These are phyloP conservation scores for Drosophila ananassae DNA, from an alignment of 1,140 invertebrate genomes.

Conservation along the genomic window DNA sequence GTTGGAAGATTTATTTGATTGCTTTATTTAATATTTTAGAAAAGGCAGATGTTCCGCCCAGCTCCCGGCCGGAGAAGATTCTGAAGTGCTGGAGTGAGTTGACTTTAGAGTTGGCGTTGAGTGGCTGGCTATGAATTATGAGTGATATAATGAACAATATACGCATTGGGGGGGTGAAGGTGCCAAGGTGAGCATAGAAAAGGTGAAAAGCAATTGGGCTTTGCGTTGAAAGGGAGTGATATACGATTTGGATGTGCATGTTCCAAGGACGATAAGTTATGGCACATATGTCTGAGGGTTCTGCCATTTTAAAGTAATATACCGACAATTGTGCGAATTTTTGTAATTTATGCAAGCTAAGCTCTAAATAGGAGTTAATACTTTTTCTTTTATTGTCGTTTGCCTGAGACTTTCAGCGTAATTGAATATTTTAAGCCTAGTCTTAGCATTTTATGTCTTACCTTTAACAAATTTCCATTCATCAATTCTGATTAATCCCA, in stretches of 20 bases:
- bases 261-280: constrained; percentile 33
- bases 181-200: constrained; percentile 23
- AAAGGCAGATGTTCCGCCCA: constrained; percentile 71
- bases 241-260: constrained; percentile 36
- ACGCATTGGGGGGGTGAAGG: constrained; percentile 18
- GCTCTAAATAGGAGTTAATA: neutral
- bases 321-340: constrained; percentile 8
- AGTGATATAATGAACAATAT: constrained; percentile 69
- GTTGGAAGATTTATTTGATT: constrained; percentile 83
- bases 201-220: constrained; percentile 35
- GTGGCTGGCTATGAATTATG: constrained; percentile 73
- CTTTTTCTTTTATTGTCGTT: neutral
- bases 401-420: neutral
- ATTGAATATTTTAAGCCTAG: constrained; percentile 11
- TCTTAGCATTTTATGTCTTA: constrained; percentile 13
- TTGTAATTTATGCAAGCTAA: constrained; percentile 14
- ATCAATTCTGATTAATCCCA: constrained; percentile 74
- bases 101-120: constrained; percentile 48
- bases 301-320: constrained; percentile 1
- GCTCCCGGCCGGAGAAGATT: neutral
- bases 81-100: constrained; percentile 15
- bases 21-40: constrained; percentile 83
- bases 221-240: constrained; percentile 33
- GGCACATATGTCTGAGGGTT: constrained; percentile 24
- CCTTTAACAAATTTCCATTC: constrained; percentile 45